Conservation (phyloP, 2,888 invertebrate genomes). For the Iselma pallidipennis region DNA sequence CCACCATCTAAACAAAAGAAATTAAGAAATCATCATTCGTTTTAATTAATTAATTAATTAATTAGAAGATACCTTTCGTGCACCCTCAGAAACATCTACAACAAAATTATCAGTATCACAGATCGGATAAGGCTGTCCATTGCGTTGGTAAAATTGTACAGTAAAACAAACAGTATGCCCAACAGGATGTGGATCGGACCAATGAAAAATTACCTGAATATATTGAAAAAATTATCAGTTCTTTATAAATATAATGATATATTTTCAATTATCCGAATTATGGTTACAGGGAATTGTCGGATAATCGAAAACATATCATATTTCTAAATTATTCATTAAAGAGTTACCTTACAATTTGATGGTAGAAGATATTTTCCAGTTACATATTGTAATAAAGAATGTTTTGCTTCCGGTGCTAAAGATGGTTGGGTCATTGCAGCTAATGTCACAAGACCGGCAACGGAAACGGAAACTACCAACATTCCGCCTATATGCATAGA, state of each 20-base stretch:
- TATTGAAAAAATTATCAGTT: too few species aligned
- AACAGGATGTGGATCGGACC: constrained; percentile 87
- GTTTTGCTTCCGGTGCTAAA: constrained; percentile 86
- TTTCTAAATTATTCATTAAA: not conserved
- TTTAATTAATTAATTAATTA: not conserved
- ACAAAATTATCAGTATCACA: constrained; percentile 90
- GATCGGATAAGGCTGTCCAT: constrained; percentile 92
- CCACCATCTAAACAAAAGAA: constrained; percentile 65
- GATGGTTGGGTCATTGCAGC: constrained; percentile 92
- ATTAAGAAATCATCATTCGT: not conserved
- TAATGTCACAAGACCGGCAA: constrained; percentile 85
- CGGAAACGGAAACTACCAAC: constrained; percentile 87
- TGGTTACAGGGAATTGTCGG: too few species aligned
- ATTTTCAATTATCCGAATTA: too few species aligned
- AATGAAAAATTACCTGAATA: constrained; percentile 79
- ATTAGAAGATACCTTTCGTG: constrained; percentile 65
- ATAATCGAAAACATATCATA: too few species aligned
- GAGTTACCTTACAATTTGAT: constrained; percentile 71
- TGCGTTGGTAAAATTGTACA: constrained; percentile 88
- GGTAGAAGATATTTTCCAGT: constrained; percentile 90
- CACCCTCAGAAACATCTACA: constrained; percentile 85
- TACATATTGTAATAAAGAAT: constrained; percentile 86
- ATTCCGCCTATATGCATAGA: constrained; percentile 75
- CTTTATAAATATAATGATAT: too few species aligned
- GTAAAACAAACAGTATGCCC: constrained; percentile 92